These are phyloP conservation scores for Spisula solida DNA, from an alignment of 2,888 invertebrate species.

Conservation along the genomic window DNA sequence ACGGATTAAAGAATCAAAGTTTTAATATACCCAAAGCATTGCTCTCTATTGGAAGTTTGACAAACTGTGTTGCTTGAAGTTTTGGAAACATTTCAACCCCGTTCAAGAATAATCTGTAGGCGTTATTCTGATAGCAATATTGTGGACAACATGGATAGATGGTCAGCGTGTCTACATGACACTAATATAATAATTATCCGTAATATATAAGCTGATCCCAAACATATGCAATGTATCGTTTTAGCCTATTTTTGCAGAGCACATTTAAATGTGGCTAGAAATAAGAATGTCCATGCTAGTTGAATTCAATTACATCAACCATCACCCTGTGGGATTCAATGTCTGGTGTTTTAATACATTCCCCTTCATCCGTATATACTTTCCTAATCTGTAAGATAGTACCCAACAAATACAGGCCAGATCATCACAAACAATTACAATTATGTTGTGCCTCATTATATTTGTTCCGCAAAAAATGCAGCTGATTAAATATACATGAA, in stretches of 20 bases:
- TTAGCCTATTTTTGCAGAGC: background rate
- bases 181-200: no score
- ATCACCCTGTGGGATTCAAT: background rate
- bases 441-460: background rate
- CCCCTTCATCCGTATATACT: background rate
- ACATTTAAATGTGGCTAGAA: background rate
- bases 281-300: background rate
- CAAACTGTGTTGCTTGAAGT: no score
- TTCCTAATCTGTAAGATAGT: background rate
- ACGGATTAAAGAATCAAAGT: no score
- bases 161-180: no score
- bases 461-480: background rate
- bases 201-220: no score
- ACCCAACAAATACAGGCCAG: background rate
- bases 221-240: no score
- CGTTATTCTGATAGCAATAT: no score
- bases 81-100: no score
- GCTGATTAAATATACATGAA: background rate
- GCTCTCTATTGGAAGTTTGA: no score
- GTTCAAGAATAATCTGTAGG: no score
- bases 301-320: background rate
- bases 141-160: no score
- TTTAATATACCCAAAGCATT: no score
- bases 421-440: background rate
- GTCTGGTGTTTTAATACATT: background rate